A percentile compares a stretch with the other conserved stretches of the same genome.
phyloP scores from a whole-genome alignment of 1,140 invertebrate genomes.

The Wiebesia pumilae region DNA sequence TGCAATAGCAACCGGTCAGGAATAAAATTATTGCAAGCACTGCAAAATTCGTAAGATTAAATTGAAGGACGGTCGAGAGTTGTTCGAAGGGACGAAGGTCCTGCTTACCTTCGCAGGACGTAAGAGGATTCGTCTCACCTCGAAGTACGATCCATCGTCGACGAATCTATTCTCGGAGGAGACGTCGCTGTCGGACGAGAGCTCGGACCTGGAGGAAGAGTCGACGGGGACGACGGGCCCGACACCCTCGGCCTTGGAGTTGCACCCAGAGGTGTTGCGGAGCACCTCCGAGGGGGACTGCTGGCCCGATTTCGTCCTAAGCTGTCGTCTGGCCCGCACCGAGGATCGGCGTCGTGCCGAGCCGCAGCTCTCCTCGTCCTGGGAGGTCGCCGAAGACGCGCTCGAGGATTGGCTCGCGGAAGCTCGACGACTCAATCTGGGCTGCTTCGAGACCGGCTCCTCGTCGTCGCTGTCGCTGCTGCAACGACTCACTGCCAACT shows the following conservation, averaged over 20 bases:
- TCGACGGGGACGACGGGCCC: conserved; percentile 50
- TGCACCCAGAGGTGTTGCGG: not conserved
- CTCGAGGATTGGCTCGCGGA: not conserved
- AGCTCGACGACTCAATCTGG: conserved; percentile 71
- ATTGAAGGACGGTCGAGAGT: too few relatives aligned
- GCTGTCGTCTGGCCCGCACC: conserved; percentile 20
- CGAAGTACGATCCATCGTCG: conserved; percentile 74
- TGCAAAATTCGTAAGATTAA: too few relatives aligned
- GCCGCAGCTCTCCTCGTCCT: not conserved
- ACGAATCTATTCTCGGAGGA: conserved; percentile 68
- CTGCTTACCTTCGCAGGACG: too few relatives aligned
- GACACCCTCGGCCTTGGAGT: not conserved
- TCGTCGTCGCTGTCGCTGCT: conserved; percentile 77
- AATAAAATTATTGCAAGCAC: too few relatives aligned
- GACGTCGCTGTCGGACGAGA: conserved; percentile 71
- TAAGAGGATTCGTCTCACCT: conserved; percentile 61
- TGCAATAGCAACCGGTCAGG: too few relatives aligned
- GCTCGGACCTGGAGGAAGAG: conserved; percentile 56
- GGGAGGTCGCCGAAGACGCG: not conserved
- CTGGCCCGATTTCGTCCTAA: not conserved
- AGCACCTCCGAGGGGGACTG: not conserved
- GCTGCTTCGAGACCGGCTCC: conserved; percentile 82
- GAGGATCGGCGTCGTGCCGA: not conserved
- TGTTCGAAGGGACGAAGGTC: too few relatives aligned
- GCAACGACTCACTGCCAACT: conserved; percentile 65